Evolutionary conservation across 1,140 invertebrate species (phyloP), one percentile per base, ranked within the genome.

Genomic region (Glomeris maerens): DNA sequence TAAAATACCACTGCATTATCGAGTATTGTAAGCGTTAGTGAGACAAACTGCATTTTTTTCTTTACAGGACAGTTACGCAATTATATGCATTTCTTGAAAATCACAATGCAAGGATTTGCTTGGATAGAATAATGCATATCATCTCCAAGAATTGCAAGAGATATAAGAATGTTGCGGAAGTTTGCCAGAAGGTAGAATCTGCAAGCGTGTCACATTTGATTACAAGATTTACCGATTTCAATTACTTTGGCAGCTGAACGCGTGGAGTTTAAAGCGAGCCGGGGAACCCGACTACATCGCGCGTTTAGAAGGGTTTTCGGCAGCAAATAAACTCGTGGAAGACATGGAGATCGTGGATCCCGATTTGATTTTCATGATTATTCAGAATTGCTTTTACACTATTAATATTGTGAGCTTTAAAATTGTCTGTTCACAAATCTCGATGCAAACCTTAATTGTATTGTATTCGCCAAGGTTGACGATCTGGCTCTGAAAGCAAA

Each of bases 271-370:
- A 21, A 76, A 78, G 49, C 84, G 84, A 76, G 72, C 94, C 4
- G 90, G 95, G 55, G 90, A 96, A 61, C 88, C 92, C 0, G 90
- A 97, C 66, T 92, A 85, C 61, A 76, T 84, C 40, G 74, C 72
- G 52, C 72, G 93, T 55, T 64, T 94, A 13, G 76, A 81, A 46
- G 72, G 64, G 20, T 72, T 66, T 55, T 59, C 58, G 41, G 47
- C 55, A 44, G 75, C 81, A 0, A 83, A 85, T 45, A 74, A 76
- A 52, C 62, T 72, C 55, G 74, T 92, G 36, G 74, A 78, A 47
- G 52, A 65, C 23, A 64, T 81, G 28, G 62, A 62, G 10, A 62
- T 72, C 41, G 60, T 68, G 50, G 64, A 81, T 20, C 74, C 74
- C 22, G 76, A 84, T 55, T 67, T 85, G 29, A 77, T 81, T 1